Evolutionary conservation across 2,888 invertebrate species (phyloP).

Genomic region (Andrena chrysosceles): DNA sequence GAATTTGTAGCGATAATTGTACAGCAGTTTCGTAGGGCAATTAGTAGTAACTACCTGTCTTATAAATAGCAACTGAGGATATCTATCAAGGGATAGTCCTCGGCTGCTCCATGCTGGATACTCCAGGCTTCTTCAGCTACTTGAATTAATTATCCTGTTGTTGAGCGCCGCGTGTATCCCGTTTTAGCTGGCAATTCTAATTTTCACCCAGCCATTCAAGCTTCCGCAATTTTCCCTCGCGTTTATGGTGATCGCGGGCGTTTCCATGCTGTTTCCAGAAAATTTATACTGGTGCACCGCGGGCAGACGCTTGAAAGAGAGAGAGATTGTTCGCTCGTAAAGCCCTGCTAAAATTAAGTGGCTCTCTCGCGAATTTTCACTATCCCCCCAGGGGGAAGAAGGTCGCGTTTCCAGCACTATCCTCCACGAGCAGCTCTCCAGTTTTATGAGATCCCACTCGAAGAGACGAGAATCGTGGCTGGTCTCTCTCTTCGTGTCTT

Average conservation of each 20-base stretch:
- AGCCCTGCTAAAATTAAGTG: conserved; percentile 49
- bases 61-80: too few relatives aligned
- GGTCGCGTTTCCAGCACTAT: conserved; percentile 49
- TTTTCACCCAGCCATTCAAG: not conserved
- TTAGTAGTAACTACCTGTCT: too few relatives aligned
- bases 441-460: conserved; percentile 64
- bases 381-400: conserved; percentile 29
- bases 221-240: not conserved
- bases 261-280: not conserved
- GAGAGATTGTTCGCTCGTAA: conserved; percentile 29
- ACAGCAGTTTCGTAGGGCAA: too few relatives aligned
- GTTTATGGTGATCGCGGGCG: not conserved
- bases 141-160: not conserved
- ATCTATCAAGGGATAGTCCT: too few relatives aligned
- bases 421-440: conserved; percentile 62
- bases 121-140: not conserved
- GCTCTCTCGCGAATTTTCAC: conserved; percentile 51
- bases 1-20: not conserved
- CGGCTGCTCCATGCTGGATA: not conserved
- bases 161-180: not conserved
- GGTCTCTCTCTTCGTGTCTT: conserved; percentile 38
- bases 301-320: not conserved
- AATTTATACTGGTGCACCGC: not conserved
- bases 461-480: conserved; percentile 36
- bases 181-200: not conserved